Conservation (phyloP, 2,113 vertebrate genomes). For the Entomyzon cyanotis region DNA sequence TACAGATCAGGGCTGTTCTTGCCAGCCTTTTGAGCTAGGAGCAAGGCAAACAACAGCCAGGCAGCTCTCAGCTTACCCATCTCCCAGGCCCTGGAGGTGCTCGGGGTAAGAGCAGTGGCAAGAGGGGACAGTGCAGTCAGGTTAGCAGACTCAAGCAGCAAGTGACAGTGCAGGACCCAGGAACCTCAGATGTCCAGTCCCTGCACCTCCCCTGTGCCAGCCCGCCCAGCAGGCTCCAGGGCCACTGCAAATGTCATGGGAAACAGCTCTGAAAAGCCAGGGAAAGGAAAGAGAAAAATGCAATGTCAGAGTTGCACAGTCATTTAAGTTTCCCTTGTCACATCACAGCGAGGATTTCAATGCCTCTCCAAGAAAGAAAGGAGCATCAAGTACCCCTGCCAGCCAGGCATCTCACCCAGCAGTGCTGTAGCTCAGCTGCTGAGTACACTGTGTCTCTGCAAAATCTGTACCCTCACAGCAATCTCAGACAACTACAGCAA, state of each 20-base stretch:
- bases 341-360: not conserved
- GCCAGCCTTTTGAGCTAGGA: not conserved
- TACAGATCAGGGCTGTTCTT: not conserved
- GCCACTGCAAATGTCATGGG: rapidly evolving
- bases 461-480: not conserved
- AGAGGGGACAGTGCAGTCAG: not conserved
- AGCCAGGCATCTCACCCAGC: not conserved
- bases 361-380: not conserved
- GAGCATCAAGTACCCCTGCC: not conserved
- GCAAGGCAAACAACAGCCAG: not conserved
- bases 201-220: rapidly evolving
- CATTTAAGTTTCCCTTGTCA: rapidly evolving
- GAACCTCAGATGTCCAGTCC: not conserved
- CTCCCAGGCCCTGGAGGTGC: not conserved
- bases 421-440: not conserved
- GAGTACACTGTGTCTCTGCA: not conserved
- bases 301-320: rapidly evolving
- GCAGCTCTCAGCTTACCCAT: not conserved
- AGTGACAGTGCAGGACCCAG: rapidly evolving
- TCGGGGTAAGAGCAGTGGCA: rapidly evolving
- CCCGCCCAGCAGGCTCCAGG: not conserved
- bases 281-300: not conserved
- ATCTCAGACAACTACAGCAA: rapidly evolving
- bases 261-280: not conserved
- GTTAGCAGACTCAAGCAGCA: not conserved